Percentiles rank a stretch among this genome's conserved stretches.
These are phyloP conservation scores for Chrysolina oricalcia DNA, from an alignment of 2,888 invertebrate species.

Conservation along the genomic window DNA sequence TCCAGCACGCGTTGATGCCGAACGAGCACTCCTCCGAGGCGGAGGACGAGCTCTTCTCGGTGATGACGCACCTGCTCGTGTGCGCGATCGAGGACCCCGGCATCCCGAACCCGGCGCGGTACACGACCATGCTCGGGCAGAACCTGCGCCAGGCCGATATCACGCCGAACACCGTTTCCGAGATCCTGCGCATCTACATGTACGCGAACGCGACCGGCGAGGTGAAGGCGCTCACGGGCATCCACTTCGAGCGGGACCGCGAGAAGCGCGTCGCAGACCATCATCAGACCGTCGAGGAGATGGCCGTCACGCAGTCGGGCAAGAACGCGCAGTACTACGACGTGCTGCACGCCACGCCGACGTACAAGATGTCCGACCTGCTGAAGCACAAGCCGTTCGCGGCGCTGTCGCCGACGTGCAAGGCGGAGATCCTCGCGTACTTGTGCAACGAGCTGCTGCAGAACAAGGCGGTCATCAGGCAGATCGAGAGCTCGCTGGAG, in stretches of 20 bases:
- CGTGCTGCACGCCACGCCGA: constrained; percentile 82
- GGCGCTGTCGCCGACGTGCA: constrained; percentile 87
- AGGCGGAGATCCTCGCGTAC: constrained; percentile 91
- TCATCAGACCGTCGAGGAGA: constrained; percentile 83
- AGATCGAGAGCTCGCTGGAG: constrained; percentile 88
- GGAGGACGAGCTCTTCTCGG: constrained; percentile 89
- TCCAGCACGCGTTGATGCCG: constrained; percentile 87
- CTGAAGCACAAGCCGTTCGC: constrained; percentile 90
- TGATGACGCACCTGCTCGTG: constrained; percentile 91
- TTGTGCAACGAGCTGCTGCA: constrained; percentile 95
- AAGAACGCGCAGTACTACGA: constrained; percentile 89
- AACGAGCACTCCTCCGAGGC: constrained; percentile 84
- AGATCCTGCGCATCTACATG: constrained; percentile 92
- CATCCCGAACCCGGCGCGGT: constrained; percentile 90
- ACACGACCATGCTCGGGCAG: constrained; percentile 92
- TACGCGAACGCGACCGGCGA: constrained; percentile 93
- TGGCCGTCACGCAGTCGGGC: constrained; percentile 78
- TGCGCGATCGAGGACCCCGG: constrained; percentile 96
- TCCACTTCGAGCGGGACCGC: constrained; percentile 87
- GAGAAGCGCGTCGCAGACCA: constrained; percentile 88
- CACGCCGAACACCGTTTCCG: constrained; percentile 92
- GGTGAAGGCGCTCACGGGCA: constrained; percentile 85
- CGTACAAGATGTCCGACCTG: constrained; percentile 86
- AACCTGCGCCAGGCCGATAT: constrained; percentile 92
- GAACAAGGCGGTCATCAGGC: constrained; percentile 91